Percentiles rank a stretch among this genome's conserved stretches.
Evolutionary conservation across 1,140 invertebrate genomes (phyloP).

Genomic region (Carposina sasakii): DNA sequence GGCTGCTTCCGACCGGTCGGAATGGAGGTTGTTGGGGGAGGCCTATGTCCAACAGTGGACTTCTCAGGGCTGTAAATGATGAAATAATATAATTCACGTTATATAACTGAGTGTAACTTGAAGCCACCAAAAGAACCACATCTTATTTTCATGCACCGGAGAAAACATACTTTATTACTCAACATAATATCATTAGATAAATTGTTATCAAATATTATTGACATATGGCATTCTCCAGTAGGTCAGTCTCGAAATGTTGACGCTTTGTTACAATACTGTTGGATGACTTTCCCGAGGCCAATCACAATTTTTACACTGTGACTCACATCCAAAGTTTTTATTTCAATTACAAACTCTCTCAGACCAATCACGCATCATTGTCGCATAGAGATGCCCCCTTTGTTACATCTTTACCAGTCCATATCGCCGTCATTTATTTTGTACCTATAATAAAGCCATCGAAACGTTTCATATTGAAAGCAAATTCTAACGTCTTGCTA

Average conservation of each 20-base stretch:
- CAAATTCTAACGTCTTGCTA: constrained; percentile 57
- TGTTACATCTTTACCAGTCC: constrained; percentile 42
- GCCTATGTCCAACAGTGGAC: too few species aligned
- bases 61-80: too few species aligned
- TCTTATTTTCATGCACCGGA: too few species aligned
- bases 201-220: too few species aligned
- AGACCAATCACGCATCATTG: constrained; percentile 62
- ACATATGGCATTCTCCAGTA: background rate
- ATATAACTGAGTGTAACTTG: too few species aligned
- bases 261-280: background rate
- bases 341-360: constrained; percentile 64
- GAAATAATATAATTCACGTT: too few species aligned
- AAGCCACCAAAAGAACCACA: too few species aligned
- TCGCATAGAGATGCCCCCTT: constrained; percentile 50
- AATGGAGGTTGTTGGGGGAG: too few species aligned
- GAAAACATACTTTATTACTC: too few species aligned
- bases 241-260: background rate
- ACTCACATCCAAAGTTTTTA: constrained; percentile 48
- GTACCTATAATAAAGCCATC: constrained; percentile 60
- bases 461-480: constrained; percentile 54
- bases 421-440: constrained; percentile 39
- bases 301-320: constrained; percentile 51
- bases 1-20: too few species aligned
- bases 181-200: too few species aligned
- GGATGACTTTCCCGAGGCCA: constrained; percentile 30